Evolutionary conservation across 2,797 vertebrate species (phyloP).

Genomic region (Artibeus jamaicensis): DNA sequence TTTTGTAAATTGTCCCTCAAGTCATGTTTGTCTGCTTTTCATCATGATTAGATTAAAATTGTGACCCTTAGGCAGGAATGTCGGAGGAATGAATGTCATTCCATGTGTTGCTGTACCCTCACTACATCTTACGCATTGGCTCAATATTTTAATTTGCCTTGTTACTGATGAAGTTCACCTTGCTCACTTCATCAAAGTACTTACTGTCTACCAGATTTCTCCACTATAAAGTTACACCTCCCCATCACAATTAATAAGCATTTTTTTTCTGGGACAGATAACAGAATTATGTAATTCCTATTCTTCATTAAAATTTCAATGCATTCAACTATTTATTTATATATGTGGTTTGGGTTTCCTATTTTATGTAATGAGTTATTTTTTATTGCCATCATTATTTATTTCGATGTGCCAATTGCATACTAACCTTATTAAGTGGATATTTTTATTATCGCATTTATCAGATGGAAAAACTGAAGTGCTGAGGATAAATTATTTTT

Average conservation of each 20-base stretch:
- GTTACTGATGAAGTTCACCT: background rate
- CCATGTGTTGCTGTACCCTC: background rate
- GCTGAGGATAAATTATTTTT: background rate
- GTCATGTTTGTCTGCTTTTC: background rate
- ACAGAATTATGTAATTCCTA: background rate
- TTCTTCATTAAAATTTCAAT: background rate
- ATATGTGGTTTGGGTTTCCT: background rate
- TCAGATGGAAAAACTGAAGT: background rate
- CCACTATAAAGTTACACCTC: background rate
- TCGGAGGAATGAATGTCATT: background rate
- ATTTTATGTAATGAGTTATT: background rate
- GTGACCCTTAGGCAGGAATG: background rate
- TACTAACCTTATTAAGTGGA: background rate
- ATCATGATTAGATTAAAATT: background rate
- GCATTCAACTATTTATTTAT: background rate
- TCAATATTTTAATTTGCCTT: background rate
- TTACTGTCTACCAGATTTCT: background rate
- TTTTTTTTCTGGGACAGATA: background rate
- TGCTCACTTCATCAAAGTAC: background rate
- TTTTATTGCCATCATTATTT: background rate
- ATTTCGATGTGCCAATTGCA: background rate
- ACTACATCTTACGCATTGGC: background rate
- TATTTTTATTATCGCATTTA: conserved; percentile 12
- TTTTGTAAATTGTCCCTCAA: background rate
- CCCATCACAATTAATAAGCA: background rate